Evolutionary conservation across 2,888 invertebrate genomes (phyloP), one percentile per base, ranked within the genome.

Genomic region (Calliphora vomitoria): DNA sequence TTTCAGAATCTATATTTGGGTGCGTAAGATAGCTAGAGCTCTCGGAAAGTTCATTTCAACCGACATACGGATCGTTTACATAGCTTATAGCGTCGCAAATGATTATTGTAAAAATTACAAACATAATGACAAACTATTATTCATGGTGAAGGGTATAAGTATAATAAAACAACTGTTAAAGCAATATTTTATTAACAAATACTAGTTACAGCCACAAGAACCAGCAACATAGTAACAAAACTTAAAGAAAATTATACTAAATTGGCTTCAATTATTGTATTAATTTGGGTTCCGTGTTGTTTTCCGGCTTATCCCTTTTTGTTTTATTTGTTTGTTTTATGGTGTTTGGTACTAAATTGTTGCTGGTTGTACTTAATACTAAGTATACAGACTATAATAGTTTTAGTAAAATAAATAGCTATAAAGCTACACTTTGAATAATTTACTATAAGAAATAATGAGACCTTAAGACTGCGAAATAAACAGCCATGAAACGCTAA

Each of bases 211-310:
- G 44, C 44, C 38, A 81, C 76, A 85, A 79, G 50, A 82, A 85
- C 35, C 35, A 87, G 13, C 55, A 69, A 41, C n/a, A 25, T 25
- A 25, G 25, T 25, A 75, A 60, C 66, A 60, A 66, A 13, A 47
- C 47, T 47, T 90, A 90, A 91, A 92, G 90, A 92, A 93, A 93
- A 93, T 93, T 93, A 93, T 91, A 92, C 91, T 91, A 93, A 93
- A 93, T 93, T 93, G 93, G 92, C 92, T 92, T 92, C 93, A 93
- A 93, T 93, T 93, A 93, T 93, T 93, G 93, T 92, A 93, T 93
- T 93, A 93, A 93, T 92, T 93, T 93, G 92, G 92, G 91, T 92
- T 92, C 91, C 92, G 91, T 91, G 92, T 90, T 91, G 91, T 92
- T 92, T 93, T 91, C 92, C 92, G 91, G 91, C 91, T 91, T 91